These are phyloP conservation scores for Umimayanthus kanabou DNA, from an alignment of 92 coral and sea anemone genomes.

Conservation along the genomic window DNA sequence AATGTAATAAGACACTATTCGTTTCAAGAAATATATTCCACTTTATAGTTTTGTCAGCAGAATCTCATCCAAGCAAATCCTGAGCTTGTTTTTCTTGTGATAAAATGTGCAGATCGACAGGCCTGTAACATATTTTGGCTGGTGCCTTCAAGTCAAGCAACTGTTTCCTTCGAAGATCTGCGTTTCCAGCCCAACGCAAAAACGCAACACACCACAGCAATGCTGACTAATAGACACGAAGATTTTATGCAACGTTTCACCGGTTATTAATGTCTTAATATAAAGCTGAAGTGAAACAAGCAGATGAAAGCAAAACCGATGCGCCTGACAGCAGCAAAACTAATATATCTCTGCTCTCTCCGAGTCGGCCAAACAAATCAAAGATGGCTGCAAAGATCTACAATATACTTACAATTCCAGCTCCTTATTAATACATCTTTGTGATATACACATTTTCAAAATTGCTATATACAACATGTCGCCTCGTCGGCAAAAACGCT, in stretches of 20 bases:
- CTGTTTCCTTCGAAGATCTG: background rate
- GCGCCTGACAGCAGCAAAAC: background rate
- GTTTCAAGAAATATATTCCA: background rate
- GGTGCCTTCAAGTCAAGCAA: background rate
- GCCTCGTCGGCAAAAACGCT: conserved; percentile 21
- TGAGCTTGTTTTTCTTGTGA: background rate
- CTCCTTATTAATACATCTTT: conserved; percentile 20
- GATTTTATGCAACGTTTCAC: background rate
- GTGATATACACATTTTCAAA: background rate
- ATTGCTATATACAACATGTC: conserved; percentile 17
- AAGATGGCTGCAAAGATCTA: conserved; percentile 9
- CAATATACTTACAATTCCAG: background rate
- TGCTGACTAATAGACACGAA: background rate
- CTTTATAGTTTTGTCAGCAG: background rate
- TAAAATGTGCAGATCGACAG: conserved; percentile 4
- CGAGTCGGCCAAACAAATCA: background rate
- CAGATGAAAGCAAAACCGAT: background rate
- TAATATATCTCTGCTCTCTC: background rate
- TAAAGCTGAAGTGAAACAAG: background rate
- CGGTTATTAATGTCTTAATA: background rate
- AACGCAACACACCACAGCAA: background rate
- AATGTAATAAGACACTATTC: background rate
- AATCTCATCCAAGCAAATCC: conserved; percentile 7
- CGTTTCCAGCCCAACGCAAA: background rate
- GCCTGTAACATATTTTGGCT: background rate